phyloP scores from a whole-genome alignment of 2,888 invertebrate species.

The Congeria kusceri region DNA sequence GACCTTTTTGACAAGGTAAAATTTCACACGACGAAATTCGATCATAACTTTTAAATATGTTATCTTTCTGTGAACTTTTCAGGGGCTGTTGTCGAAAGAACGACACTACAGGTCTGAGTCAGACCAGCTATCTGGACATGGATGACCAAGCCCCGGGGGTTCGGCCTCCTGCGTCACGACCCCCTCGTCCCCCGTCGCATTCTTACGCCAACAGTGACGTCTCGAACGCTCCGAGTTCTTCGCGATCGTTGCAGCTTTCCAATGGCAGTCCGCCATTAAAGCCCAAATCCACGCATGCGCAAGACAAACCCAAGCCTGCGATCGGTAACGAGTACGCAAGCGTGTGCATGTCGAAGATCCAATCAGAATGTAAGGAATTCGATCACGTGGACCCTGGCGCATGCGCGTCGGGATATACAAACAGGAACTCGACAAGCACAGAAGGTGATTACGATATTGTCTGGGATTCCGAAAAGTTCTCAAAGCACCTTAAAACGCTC shows the following conservation, averaged over 20 bases:
- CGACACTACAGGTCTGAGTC: constrained; percentile 17
- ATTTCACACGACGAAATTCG: no score
- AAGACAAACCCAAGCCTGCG: constrained; percentile 16
- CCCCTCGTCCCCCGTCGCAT: constrained; percentile 44
- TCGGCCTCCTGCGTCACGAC: constrained; percentile 17
- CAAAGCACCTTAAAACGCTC: constrained; percentile 26
- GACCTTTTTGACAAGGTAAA: no score
- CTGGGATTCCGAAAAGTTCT: constrained; percentile 58
- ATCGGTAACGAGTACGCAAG: constrained; percentile 60
- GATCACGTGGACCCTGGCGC: constrained; percentile 29
- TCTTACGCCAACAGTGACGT: constrained; percentile 58
- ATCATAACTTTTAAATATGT: no score
- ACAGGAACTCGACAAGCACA: constrained; percentile 50
- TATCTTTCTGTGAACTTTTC: no score
- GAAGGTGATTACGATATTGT: constrained; percentile 64
- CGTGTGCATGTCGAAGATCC: constrained; percentile 34
- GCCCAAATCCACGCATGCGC: constrained; percentile 22
- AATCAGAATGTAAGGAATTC: constrained; percentile 5
- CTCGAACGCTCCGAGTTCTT: constrained; percentile 27
- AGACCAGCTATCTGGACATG: constrained; percentile 52
- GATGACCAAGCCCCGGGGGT: constrained; percentile 44
- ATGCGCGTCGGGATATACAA: constrained; percentile 22
- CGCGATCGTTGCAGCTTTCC: constrained; percentile 30
- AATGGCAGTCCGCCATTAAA: constrained; percentile 21
- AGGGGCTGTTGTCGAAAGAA: constrained; percentile 35